Evolutionary conservation across 1,140 invertebrate species (phyloP), one percentile per base, ranked within the genome.

Genomic region (Brachionus calyciflorus): DNA sequence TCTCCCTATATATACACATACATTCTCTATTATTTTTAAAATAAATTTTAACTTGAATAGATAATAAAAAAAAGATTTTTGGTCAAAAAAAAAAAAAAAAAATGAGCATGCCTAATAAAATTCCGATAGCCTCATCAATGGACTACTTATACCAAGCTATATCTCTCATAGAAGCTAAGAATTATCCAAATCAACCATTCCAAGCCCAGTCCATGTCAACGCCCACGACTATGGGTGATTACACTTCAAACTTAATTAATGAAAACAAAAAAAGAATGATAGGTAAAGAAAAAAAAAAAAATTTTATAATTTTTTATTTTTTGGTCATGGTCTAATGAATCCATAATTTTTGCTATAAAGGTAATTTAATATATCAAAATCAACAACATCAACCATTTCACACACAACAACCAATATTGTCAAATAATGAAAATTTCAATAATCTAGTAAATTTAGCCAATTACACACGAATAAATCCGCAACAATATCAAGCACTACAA

Each of bases 341-440:
- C 44, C 17, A 65, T 65, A 19, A 24, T 65, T 44, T 44, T 65
- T 65, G 41, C 40, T 44, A 65, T 65, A 60, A 60, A 65, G 60
- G 60, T 65, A 65, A 65, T 65, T 44, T 65, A 10, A 44, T 65
- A 41, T 28, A 40, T 44, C 60, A 65, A 65, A 65, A 65, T 46
- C 33, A 65, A 12, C 33, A 19, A 44, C 60, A 65, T 44, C 41
- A 24, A 33, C 37, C 55, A 28, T n/a, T n/a, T n/a, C n/a, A n/a
- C n/a, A 37, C 55, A 60, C 37, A 26, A 37, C 55, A 60, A 40
- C 6, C 30, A 10, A 12, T 44, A 30, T 44, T 65, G 17, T 19
- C 60, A 65, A 65, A 65, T 65, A 65, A 65, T 65, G 60, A 65
- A 65, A 65, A 65, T 65, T 65, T 44, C 24, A 41, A 65, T 19